Conservation (phyloP, 2,888 invertebrate species). For the Odiellus spinosus region DNA sequence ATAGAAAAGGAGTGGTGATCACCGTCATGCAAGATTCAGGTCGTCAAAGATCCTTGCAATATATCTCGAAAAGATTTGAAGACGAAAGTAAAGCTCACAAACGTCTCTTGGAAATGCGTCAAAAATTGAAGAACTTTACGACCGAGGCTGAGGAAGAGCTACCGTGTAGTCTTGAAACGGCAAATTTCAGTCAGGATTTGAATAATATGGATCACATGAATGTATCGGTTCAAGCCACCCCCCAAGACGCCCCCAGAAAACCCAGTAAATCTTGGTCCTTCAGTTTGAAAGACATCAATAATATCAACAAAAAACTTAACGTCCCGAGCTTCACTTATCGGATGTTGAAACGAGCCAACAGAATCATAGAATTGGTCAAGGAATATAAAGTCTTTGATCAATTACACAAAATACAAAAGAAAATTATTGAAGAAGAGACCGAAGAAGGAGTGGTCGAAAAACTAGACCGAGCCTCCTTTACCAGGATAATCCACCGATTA, state of each 20-base stretch:
- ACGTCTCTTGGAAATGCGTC: conserved; percentile 5
- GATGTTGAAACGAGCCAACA: conserved; percentile 38
- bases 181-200: neutral
- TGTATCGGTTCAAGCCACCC: neutral
- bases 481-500: conserved; percentile 42
- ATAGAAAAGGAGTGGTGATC: conserved; percentile 32
- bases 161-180: neutral
- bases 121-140: conserved; percentile 3
- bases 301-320: neutral
- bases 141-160: neutral
- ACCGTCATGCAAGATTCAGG: conserved; percentile 40
- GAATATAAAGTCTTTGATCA: conserved; percentile 43
- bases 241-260: neutral
- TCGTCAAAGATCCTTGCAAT: conserved; percentile 35
- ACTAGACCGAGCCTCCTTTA: conserved; percentile 48
- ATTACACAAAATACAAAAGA: conserved; percentile 18
- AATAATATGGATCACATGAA: neutral
- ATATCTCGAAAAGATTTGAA: conserved; percentile 12
- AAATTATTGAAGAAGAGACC: conserved; percentile 39
- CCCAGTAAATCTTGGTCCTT: neutral
- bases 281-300: conserved; percentile 1
- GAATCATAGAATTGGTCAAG: conserved; percentile 44
- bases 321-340: conserved; percentile 20
- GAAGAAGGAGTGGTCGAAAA: conserved; percentile 39
- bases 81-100: conserved; percentile 13